Evolutionary conservation across 2,888 invertebrate genomes (phyloP).

Genomic region (Scaptomyza flava): DNA sequence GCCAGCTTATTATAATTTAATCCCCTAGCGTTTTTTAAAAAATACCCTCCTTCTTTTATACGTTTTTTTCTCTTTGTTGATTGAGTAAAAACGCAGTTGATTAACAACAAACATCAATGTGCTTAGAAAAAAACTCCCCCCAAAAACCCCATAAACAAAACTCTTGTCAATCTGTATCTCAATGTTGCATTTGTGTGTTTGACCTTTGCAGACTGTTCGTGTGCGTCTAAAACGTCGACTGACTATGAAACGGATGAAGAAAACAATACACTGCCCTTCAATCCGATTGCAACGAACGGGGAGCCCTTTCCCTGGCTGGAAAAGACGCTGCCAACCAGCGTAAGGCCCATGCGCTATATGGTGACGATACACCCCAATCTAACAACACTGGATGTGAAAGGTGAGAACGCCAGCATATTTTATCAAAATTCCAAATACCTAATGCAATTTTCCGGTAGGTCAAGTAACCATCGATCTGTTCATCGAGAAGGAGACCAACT

Average conservation of each 20-base stretch:
- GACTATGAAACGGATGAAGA: constrained; percentile 87
- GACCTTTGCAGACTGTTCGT: constrained; percentile 87
- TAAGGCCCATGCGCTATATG: constrained; percentile 93
- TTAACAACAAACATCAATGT: constrained; percentile 63
- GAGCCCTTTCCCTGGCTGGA: constrained; percentile 92
- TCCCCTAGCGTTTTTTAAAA: constrained; percentile 21
- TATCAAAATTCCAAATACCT: not conserved
- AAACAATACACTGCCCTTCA: constrained; percentile 87
- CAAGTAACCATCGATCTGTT: constrained; percentile 94
- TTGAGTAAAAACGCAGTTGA: constrained; percentile 74
- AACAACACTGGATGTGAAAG: constrained; percentile 94
- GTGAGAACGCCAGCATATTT: constrained; percentile 85
- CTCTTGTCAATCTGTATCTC: constrained; percentile 14
- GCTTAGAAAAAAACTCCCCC: constrained; percentile 62
- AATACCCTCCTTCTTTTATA: constrained; percentile 7
- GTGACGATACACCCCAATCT: constrained; percentile 96
- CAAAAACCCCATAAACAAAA: constrained; percentile 28
- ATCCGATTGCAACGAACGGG: constrained; percentile 90
- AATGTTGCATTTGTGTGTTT: constrained; percentile 47
- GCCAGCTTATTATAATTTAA: constrained; percentile 34
- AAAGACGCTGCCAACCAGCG: constrained; percentile 90
- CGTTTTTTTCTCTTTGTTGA: constrained; percentile 60
- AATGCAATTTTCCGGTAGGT: constrained; percentile 85
- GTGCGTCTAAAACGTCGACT: constrained; percentile 88
- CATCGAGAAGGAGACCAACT: constrained; percentile 92